Evolutionary conservation across 2,888 invertebrate genomes (phyloP).

Genomic region (Pseudococcus longispinus): DNA sequence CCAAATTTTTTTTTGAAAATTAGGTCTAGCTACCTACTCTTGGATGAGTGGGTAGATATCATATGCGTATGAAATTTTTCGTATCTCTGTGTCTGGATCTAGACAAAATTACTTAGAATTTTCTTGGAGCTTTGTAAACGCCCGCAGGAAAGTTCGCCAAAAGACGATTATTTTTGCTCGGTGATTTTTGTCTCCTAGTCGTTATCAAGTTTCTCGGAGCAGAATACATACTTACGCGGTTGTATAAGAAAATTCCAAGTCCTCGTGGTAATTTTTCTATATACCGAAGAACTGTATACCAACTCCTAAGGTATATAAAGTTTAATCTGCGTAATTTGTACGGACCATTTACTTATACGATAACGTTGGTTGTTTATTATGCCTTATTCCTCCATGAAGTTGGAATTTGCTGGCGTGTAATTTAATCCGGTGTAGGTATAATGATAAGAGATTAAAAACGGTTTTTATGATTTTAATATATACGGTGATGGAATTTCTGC

Average conservation of each 20-base stretch:
- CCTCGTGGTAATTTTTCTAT: not conserved
- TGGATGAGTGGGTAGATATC: too few species aligned
- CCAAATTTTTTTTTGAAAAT: too few species aligned
- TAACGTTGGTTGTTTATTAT: slow-evolving; percentile 1
- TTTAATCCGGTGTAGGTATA: slow-evolving; percentile 38
- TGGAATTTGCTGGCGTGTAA: slow-evolving; percentile 30
- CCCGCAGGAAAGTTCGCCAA: not conserved
- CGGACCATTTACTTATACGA: slow-evolving; percentile 35
- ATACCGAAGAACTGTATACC: not conserved
- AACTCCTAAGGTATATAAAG: not conserved
- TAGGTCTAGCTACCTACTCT: too few species aligned
- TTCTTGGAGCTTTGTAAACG: not conserved
- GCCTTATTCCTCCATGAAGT: slow-evolving; percentile 20
- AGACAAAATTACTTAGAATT: not conserved
- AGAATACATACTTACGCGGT: not conserved
- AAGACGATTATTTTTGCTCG: not conserved
- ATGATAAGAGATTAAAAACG: slow-evolving; percentile 40
- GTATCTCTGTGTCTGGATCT: not conserved
- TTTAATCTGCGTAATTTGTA: slow-evolving; percentile 20
- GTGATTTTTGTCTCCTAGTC: not conserved
- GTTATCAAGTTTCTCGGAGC: not conserved
- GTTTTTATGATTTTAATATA: slow-evolving; percentile 37
- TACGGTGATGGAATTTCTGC: slow-evolving; percentile 32
- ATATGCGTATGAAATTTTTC: too few species aligned
- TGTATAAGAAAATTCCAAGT: not conserved